Evolutionary conservation across 2,113 vertebrate species (phyloP).

Genomic region (Nerophis ophidion): DNA sequence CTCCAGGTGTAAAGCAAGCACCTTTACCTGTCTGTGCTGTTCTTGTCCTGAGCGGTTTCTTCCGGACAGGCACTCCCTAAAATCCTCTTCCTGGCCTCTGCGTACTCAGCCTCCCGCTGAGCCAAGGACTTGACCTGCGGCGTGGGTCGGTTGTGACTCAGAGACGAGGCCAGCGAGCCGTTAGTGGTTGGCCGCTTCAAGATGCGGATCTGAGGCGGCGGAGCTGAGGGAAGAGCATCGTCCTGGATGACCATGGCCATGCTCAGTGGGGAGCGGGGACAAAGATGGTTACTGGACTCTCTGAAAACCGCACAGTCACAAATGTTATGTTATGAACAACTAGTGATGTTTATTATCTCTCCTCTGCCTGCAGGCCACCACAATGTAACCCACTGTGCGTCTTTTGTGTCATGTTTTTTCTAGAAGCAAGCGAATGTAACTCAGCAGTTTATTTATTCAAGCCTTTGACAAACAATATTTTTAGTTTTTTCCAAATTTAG

Average conservation of each 20-base stretch:
- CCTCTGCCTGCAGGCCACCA: no score
- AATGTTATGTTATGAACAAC: neutral
- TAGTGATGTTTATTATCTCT: no score
- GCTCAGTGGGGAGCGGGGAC: conserved; percentile 75
- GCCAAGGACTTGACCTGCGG: conserved; percentile 90
- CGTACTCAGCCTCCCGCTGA: conserved; percentile 93
- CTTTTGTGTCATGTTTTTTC: no score
- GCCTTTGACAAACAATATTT: no score
- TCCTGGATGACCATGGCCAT: conserved; percentile 93
- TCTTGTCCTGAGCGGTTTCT: conserved; percentile 87
- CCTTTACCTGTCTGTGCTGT: conserved; percentile 79
- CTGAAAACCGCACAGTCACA: conserved; percentile 46
- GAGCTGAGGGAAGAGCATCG: conserved; percentile 81
- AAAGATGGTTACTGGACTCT: conserved; percentile 71
- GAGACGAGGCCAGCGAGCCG: conserved; percentile 77
- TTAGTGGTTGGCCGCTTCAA: conserved; percentile 91
- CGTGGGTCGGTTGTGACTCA: conserved; percentile 76
- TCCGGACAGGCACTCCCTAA: conserved; percentile 91
- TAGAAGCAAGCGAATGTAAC: no score
- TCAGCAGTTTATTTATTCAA: no score
- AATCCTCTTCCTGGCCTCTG: conserved; percentile 91
- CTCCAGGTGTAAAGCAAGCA: neutral
- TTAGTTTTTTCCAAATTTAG: no score
- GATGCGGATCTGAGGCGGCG: conserved; percentile 93
- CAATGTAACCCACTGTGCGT: no score